phyloP scores from a whole-genome alignment of 2,113 vertebrate genomes.

The Petaurus breviceps region DNA sequence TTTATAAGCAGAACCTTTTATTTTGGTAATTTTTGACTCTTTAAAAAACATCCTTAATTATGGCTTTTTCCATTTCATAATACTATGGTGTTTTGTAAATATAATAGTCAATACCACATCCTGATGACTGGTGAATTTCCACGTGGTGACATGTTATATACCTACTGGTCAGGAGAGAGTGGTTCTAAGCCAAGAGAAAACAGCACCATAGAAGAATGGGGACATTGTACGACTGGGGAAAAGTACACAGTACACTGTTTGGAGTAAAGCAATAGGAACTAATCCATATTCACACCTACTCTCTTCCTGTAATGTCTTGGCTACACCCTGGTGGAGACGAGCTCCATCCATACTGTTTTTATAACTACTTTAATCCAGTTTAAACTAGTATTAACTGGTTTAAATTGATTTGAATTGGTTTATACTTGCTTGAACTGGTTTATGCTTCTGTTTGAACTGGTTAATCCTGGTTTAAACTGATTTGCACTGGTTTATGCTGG shows the following conservation, averaged over 20 bases:
- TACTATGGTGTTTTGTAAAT: neutral
- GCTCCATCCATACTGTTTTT: conserved; percentile 23
- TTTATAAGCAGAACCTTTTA: neutral
- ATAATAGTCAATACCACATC: neutral
- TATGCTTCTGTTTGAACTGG: too few species aligned
- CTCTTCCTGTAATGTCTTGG: conserved; percentile 56
- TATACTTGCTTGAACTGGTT: too few species aligned
- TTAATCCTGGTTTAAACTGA: neutral
- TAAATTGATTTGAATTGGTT: neutral
- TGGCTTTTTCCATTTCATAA: conserved; percentile 24
- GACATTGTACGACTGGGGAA: conserved; percentile 22
- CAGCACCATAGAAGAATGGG: conserved; percentile 45
- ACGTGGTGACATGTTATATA: neutral
- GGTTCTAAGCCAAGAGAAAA: conserved; percentile 28
- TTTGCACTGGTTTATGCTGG: too few species aligned
- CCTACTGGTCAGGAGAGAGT: neutral
- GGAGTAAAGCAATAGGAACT: neutral
- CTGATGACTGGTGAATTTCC: neutral
- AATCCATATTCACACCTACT: neutral
- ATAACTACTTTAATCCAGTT: neutral
- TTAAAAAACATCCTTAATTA: neutral
- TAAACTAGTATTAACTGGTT: neutral
- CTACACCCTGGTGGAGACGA: neutral
- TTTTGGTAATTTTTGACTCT: conserved; percentile 16
- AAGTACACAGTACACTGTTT: neutral